Base-by-base conservation (phyloP, 2,113 vertebrate species). In the Harpagus bidentatus region DNA sequence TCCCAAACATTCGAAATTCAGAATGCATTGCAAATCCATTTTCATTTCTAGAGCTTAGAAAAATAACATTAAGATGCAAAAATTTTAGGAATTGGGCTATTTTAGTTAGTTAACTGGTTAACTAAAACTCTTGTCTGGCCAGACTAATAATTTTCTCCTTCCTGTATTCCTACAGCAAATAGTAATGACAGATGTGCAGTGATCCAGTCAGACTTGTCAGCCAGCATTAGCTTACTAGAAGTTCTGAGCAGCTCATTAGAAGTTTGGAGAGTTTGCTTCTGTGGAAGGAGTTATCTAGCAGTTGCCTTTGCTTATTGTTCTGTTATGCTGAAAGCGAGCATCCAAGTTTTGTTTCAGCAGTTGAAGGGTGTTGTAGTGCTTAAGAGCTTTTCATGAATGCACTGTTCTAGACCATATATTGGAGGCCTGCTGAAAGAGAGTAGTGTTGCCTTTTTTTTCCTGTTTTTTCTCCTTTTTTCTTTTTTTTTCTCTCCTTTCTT, bases 201-300 rank as follows among this genome's bases (percentile, higher is more conserved):
- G 28, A 88, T 91, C 20, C 53, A 77, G 81, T 69, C 67, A 86
- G 67, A 69, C 65, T 82, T 80, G 47, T 76, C 79, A 93, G 78
- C 40, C 52, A 88, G 56, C 62, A 50, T 87, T 85, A 90, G 23
- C 42, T 91, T 59, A 20, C 29, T 72, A 16, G 38, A 78, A 56
- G 23, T 84, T 42, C 70, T 55, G n/a, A 78, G 48, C 3, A 3
- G 19, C 34, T 50, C 16, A 70, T 34, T 76, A 65, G 61, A 71
- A 55, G 59, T 55, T 40, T 36, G 42, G 21, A 81, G 63, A 76
- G 32, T 66, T 62, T 0, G 1, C n/a, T 65, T 91, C 32, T 66
- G 23, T 71, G 47, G 72, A 56, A 83, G 25, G 43, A 89, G 16
- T 73, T 69, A 31, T 6, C 4, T 73, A 45, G 70, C 25, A 67